Conservation (phyloP, 1,140 invertebrate species). For the Globodera ellingtonae region DNA sequence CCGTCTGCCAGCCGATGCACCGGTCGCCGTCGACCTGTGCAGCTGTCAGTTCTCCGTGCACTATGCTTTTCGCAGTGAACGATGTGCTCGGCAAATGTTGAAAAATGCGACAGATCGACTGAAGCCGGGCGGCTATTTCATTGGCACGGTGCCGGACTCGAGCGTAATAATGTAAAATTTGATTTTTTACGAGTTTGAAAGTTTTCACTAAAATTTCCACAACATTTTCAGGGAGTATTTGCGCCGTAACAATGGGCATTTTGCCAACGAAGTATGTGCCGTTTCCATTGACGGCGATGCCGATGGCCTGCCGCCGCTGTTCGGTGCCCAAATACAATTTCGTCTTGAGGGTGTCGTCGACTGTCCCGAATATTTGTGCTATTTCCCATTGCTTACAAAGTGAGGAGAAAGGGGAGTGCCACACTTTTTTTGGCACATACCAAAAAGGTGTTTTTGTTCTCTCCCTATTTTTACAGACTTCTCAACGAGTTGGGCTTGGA, state of each 20-base stretch:
- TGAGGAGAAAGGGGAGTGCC: conserved; percentile 62
- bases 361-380: conserved; percentile 96
- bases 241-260: conserved; percentile 35
- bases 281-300: conserved; percentile 74
- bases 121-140: conserved; percentile 86
- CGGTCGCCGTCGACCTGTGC: conserved; percentile 77
- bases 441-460: too few species aligned
- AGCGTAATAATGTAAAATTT: conserved; percentile 86
- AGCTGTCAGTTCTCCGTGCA: conserved; percentile 95
- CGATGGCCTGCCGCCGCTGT: conserved; percentile 76
- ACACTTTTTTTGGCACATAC: conserved; percentile 65
- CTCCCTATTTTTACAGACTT: conserved; percentile 69
- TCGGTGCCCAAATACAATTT: conserved; percentile 95
- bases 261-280: conserved; percentile 65
- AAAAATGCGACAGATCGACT: conserved; percentile 87
- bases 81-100: conserved; percentile 89
- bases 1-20: conserved; percentile 6
- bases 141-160: conserved; percentile 92
- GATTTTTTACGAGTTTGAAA: not conserved
- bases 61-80: conserved; percentile 89
- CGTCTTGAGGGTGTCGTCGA: conserved; percentile 91
- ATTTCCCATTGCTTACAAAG: conserved; percentile 83
- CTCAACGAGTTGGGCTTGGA: conserved; percentile 81
- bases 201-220: conserved; percentile 30
- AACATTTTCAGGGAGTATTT: conserved; percentile 11